Evolutionary conservation across 35 echinoderm and acorn worm species (phyloP).

Genomic region (Anneissia japonica): DNA sequence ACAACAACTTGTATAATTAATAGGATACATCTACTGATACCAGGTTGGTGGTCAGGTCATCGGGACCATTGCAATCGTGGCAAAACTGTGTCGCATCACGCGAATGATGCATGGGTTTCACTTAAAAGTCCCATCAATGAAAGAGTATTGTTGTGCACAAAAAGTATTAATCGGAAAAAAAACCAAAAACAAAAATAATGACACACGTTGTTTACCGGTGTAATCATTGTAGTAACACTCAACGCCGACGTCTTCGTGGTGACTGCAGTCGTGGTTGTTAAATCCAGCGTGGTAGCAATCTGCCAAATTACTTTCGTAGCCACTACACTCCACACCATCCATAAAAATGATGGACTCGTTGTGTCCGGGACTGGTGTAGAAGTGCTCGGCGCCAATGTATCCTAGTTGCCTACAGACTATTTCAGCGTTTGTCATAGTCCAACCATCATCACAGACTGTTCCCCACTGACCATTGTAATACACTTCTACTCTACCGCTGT

Average conservation of each 20-base stretch:
- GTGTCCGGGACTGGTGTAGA: not conserved
- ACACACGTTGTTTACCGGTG: not conserved
- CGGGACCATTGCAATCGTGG: too few relatives aligned
- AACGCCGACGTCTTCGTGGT: slow-evolving; percentile 36
- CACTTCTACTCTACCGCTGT: not conserved
- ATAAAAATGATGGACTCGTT: not conserved
- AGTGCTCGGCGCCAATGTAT: not conserved
- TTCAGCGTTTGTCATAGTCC: not conserved
- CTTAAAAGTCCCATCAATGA: too few relatives aligned
- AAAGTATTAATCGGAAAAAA: too few relatives aligned
- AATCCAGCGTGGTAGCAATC: slow-evolving; percentile 13
- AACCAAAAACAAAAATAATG: too few relatives aligned
- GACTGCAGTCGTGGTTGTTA: slow-evolving; percentile 27
- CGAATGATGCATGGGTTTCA: too few relatives aligned
- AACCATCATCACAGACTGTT: slow-evolving; percentile 1
- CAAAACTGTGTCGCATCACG: too few relatives aligned
- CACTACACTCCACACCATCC: slow-evolving; percentile 26
- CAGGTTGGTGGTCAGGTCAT: too few relatives aligned
- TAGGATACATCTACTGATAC: too few relatives aligned
- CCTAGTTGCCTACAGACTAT: not conserved
- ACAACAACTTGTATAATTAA: too few relatives aligned
- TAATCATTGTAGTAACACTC: not conserved
- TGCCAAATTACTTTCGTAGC: slow-evolving; percentile 2
- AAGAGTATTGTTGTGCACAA: too few relatives aligned
- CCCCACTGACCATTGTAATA: not conserved